Conservation (phyloP, 2,797 vertebrate genomes). For the Epinephelus awoara region DNA sequence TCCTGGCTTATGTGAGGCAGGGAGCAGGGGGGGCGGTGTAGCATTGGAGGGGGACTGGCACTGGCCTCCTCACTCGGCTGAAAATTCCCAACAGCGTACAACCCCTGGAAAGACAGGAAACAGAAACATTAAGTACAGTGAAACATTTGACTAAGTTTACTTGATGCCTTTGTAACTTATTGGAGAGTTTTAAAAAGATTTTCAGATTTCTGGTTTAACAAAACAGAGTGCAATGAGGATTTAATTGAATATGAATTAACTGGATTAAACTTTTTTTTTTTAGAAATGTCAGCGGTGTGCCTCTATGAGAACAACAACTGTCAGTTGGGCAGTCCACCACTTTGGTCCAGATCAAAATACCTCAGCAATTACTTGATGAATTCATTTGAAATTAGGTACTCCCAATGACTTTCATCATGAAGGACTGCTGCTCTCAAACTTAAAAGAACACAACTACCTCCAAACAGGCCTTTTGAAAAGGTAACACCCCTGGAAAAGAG, state of each 20-base stretch:
- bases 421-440: background rate
- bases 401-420: background rate
- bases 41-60: constrained; percentile 74
- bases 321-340: background rate
- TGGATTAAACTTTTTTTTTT: background rate
- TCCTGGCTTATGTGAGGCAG: constrained; percentile 93
- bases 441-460: background rate
- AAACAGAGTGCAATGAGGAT: background rate
- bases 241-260: background rate
- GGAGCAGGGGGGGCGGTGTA: constrained; percentile 87
- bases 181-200: background rate
- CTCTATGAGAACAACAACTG: background rate
- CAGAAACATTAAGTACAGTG: background rate
- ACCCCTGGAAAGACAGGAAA: constrained; percentile 86
- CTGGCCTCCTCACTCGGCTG: constrained; percentile 91
- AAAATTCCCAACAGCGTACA: constrained; percentile 98
- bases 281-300: background rate
- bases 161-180: background rate
- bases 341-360: background rate
- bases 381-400: background rate
- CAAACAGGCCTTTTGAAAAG: background rate
- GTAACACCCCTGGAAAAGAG: background rate
- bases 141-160: background rate
- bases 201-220: background rate
- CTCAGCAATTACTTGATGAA: background rate